These are phyloP conservation scores for Ochotona curzoniae DNA, from an alignment of 2,113 vertebrate genomes.

Conservation along the genomic window DNA sequence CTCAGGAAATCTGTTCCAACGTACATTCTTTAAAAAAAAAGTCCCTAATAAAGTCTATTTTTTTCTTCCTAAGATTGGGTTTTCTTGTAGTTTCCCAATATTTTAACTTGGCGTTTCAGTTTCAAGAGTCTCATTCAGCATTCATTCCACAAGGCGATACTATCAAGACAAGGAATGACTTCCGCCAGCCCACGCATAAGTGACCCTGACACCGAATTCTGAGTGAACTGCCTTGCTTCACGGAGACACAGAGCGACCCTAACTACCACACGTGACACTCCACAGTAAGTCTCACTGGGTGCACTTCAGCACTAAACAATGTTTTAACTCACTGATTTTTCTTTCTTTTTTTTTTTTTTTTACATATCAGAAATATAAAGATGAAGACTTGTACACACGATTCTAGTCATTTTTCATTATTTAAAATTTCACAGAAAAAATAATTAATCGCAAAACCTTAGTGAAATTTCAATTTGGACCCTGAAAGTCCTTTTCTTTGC, in stretches of 20 bases:
- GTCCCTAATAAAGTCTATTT: background rate
- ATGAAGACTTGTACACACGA: background rate
- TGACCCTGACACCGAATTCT: background rate
- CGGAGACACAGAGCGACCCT: background rate
- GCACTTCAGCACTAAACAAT: background rate
- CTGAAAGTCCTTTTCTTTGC: background rate
- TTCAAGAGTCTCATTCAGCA: background rate
- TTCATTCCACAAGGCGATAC: background rate
- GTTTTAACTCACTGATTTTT: background rate
- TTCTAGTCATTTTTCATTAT: constrained; percentile 14
- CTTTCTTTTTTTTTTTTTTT: background rate
- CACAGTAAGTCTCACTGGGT: background rate
- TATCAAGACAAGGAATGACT: background rate
- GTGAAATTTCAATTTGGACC: constrained; percentile 53
- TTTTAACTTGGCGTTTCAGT: constrained; percentile 18
- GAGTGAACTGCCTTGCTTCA: background rate
- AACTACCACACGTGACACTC: background rate
- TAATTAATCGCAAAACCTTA: constrained; percentile 23
- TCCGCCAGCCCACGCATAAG: background rate
- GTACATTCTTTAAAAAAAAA: background rate
- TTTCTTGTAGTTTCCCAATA: background rate
- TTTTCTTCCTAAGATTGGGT: background rate
- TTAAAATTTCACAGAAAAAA: constrained; percentile 35
- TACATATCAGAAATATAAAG: constrained; percentile 7
- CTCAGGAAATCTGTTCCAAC: background rate